These are phyloP conservation scores for Thaleichthys pacificus DNA, from an alignment of 2,797 vertebrate genomes.

Conservation along the genomic window DNA sequence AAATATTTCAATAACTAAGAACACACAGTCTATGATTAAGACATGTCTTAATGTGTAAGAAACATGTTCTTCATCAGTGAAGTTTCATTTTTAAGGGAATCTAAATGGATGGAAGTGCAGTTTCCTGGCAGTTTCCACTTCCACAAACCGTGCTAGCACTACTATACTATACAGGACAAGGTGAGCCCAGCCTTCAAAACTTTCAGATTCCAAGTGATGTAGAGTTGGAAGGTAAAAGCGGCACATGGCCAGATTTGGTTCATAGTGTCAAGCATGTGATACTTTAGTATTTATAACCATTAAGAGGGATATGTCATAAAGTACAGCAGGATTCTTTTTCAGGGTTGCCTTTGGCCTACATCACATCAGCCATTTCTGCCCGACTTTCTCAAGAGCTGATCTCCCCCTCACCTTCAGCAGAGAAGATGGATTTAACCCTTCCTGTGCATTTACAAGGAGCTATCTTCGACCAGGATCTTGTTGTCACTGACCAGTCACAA, in stretches of 20 bases:
- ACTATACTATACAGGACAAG: slow-evolving; percentile 70
- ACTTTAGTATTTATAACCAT: slow-evolving; percentile 76
- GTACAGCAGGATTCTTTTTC: slow-evolving; percentile 60
- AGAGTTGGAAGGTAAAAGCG: slow-evolving; percentile 64
- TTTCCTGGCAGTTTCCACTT: slow-evolving; percentile 48
- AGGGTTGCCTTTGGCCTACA: slow-evolving; percentile 69
- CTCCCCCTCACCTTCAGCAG: slow-evolving; percentile 45
- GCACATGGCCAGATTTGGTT: slow-evolving; percentile 70
- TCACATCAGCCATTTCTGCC: slow-evolving; percentile 62
- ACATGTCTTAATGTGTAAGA: neutral
- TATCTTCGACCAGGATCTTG: neutral
- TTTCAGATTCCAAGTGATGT: slow-evolving; percentile 60
- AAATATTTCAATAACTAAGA: neutral
- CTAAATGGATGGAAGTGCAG: slow-evolving; percentile 30
- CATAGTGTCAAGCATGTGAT: slow-evolving; percentile 68
- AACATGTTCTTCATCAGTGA: slow-evolving; percentile 14
- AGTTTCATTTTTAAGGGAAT: slow-evolving; percentile 24
- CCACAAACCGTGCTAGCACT: slow-evolving; percentile 42
- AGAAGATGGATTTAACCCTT: slow-evolving; percentile 35
- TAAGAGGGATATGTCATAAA: slow-evolving; percentile 64
- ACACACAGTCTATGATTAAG: neutral
- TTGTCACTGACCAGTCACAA: neutral
- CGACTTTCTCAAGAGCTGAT: slow-evolving; percentile 46
- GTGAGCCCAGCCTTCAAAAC: slow-evolving; percentile 75
- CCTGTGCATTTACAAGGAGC: slow-evolving; percentile 17